Base-by-base conservation (phyloP, 2,113 vertebrate species). In the Siniperca chuatsi region DNA sequence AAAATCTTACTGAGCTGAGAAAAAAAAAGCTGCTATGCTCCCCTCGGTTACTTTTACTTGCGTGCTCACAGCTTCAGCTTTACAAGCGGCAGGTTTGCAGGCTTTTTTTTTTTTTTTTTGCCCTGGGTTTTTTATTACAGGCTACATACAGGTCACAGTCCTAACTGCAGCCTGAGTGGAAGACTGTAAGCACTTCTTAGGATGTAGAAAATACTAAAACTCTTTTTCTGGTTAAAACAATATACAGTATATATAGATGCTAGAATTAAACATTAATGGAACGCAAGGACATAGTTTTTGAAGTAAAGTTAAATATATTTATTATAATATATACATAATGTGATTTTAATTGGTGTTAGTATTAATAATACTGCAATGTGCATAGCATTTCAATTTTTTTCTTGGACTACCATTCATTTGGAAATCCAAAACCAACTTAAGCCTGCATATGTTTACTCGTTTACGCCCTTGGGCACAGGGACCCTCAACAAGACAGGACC, bases 71-170 rank as follows among this genome's bases (percentile, higher is more conserved):
- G 48, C 67, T 40, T 82, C 16, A 11, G 78, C 2, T 54, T 48
- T 60, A 16, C 54, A 40, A 29, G 8, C 13, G 62, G 35, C 13
- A 69, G 50, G 52, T 71, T 2, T 44, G 11, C 12, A 65, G 62
- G 21, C 29, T 25, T 42, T 29, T 29, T 29, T 29, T 29, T 29
- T 29, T 29, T 29, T 29, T 44, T 25, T 42, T 69, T 58, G 50
- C 75, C 81, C 67, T 10, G 25, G 55, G 62, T 78, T 78, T 75
- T 81, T 55, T 16, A 60, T 84, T 54, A 48, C 44, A 75, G 88
- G 44, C 52, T 60, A 3, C 29, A 25, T 25, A 10, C 9, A 46
- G 54, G 15, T 40, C 42, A 21, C n/a, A 46, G n/a, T 61, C 46
- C 55, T 2, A 62, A 54, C 40, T 64, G 37, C 21, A 80, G 66